Evolutionary conservation across 2,888 invertebrate species (phyloP).

Genomic region (Nymphalis c-album): DNA sequence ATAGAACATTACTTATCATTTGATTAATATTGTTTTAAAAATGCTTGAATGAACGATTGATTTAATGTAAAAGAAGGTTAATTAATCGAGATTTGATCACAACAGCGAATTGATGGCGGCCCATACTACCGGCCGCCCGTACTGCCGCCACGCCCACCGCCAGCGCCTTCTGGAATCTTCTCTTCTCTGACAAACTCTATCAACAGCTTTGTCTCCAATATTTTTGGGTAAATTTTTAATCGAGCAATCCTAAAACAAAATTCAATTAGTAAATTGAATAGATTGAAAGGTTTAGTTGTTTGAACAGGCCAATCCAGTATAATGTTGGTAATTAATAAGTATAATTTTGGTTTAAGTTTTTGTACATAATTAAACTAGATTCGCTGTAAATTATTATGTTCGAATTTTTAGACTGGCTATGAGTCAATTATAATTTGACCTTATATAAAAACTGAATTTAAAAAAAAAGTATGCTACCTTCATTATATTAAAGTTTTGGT

Average conservation of each 20-base stretch:
- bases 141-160: constrained; percentile 69
- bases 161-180: constrained; percentile 83
- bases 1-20: too few relatives aligned
- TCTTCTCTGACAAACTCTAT: constrained; percentile 89
- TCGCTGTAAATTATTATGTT: too few relatives aligned
- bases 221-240: constrained; percentile 83
- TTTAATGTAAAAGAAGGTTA: not conserved
- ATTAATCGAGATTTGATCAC: constrained; percentile 4
- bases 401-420: too few relatives aligned
- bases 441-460: too few relatives aligned
- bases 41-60: not conserved
- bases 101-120: constrained; percentile 86
- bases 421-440: too few relatives aligned
- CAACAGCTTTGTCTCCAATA: constrained; percentile 88
- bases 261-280: not conserved
- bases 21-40: not conserved
- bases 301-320: not conserved
- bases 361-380: too few relatives aligned
- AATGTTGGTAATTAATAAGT: too few relatives aligned
- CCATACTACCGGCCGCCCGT: constrained; percentile 84
- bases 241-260: not conserved
- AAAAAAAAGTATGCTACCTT: too few relatives aligned
- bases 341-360: too few relatives aligned
- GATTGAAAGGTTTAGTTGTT: not conserved
- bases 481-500: too few relatives aligned